Evolutionary conservation across 2,888 invertebrate genomes (phyloP).

Genomic region (Phyllotreta striolata): DNA sequence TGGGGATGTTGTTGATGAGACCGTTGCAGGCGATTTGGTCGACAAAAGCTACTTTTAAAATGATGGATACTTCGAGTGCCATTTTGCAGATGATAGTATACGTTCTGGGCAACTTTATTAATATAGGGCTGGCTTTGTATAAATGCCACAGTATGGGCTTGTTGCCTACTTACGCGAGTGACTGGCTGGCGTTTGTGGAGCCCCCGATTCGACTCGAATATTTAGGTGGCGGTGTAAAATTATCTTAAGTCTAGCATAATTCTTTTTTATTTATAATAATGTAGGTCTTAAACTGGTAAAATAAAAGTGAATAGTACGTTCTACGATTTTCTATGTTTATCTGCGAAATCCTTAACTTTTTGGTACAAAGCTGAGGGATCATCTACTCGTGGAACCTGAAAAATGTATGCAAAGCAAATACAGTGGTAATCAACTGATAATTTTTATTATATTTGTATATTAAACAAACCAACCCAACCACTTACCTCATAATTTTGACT

Average conservation of each 20-base stretch:
- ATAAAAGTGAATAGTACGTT: constrained; percentile 28
- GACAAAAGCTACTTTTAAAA: constrained; percentile 89
- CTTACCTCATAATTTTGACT: constrained; percentile 80
- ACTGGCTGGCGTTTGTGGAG: constrained; percentile 97
- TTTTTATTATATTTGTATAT: not conserved
- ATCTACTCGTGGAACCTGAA: constrained; percentile 85
- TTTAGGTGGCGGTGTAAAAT: constrained; percentile 81
- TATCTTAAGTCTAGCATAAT: constrained; percentile 61
- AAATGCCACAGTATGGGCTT: constrained; percentile 99
- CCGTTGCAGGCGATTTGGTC: constrained; percentile 95
- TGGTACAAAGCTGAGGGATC: constrained; percentile 78
- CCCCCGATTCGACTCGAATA: constrained; percentile 86
- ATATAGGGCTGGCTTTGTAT: constrained; percentile 90
- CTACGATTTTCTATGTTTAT: constrained; percentile 69
- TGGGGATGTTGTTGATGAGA: constrained; percentile 97
- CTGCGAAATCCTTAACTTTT: constrained; percentile 74
- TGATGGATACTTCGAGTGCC: constrained; percentile 92
- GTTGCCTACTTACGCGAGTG: constrained; percentile 95
- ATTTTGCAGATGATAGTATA: constrained; percentile 92
- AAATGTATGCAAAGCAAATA: constrained; percentile 38
- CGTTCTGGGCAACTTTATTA: constrained; percentile 91
- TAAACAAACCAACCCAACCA: constrained; percentile 27
- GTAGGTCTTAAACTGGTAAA: constrained; percentile 43
- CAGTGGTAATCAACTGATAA: not conserved
- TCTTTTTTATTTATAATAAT: constrained; percentile 42